phyloP scores from a whole-genome alignment of 2,888 invertebrate genomes.

The Sinelater perroti region DNA sequence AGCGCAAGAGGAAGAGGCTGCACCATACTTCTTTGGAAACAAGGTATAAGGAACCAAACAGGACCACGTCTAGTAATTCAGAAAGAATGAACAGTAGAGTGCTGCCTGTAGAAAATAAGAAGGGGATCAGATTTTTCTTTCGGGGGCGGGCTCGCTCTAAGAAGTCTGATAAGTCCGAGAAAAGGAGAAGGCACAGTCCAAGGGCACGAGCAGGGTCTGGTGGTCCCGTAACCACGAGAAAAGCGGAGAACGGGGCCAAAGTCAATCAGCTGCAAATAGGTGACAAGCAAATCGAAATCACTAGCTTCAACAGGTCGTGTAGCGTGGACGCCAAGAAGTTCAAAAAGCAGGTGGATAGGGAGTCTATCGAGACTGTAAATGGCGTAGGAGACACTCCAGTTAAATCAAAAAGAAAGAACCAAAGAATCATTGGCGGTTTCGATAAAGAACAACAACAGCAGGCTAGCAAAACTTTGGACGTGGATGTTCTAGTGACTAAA shows the following conservation, averaged over 20 bases:
- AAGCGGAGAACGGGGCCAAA: not conserved
- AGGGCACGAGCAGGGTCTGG: not conserved
- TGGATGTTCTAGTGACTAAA: too few species aligned
- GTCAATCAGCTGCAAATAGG: not conserved
- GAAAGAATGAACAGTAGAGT: not conserved
- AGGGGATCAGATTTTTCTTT: not conserved
- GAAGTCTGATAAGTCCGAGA: not conserved
- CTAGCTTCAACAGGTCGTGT: not conserved
- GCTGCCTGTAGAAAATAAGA: not conserved
- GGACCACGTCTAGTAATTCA: not conserved
- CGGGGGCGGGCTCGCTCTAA: not conserved
- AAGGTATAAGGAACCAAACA: not conserved
- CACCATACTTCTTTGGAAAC: not conserved
- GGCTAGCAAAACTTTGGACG: too few species aligned
- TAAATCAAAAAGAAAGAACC: not conserved
- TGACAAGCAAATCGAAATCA: not conserved
- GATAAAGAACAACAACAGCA: too few species aligned
- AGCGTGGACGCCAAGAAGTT: not conserved
- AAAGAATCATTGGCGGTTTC: too few species aligned
- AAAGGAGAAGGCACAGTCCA: not conserved
- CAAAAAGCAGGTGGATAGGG: conserved; percentile 1
- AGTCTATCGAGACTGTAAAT: conserved; percentile 2
- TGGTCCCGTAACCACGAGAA: too few species aligned
- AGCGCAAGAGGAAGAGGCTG: not conserved
- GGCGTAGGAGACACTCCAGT: not conserved